Base-by-base conservation (phyloP, 1,140 invertebrate species). In the Ptiloglossa arizonensis region DNA sequence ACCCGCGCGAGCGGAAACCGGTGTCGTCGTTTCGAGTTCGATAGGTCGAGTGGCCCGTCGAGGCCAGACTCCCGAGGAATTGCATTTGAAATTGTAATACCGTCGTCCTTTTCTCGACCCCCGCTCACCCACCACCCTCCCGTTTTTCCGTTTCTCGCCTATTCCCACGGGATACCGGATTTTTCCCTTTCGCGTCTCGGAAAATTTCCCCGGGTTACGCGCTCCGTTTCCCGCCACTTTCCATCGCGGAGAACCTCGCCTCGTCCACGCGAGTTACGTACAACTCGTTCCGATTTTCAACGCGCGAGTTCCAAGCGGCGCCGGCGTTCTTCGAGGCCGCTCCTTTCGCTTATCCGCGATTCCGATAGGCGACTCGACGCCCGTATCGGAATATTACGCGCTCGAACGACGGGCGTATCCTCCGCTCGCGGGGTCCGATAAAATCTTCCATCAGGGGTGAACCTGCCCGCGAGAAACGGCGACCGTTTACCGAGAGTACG, bases 1-100 rank as follows among this genome's bases (percentile, higher is more conserved):
- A 46, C 9, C 35, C 72, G 71, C 56, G 46, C 44, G 62, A 64
- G 35, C 13, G 32, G 9, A 41, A 50, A 77, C 38, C 80, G 82
- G 80, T 86, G 85, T 86, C 80, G 83, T 44, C 57, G 50, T 56
- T 73, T 41, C 71, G 54, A 74, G 68, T 74, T 74, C 79, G 68
- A 76, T 76, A 71, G 57, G 66, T 72, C 74, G 75, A 64, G 41
- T 41, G 71, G 67, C 50, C 64, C 64, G 52, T 57, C 60, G 74
- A 72, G 52, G 62, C 80, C 73, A 41, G 59, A 70, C 75, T 66
- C 68, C 54, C 52, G 79, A 80, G 76, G 74, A 85, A 91, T 91
- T 91, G 85, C 89, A 91, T 91, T 90, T 90, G 87, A 89, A 91
- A 91, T 90, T 89, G 82, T 91, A 89, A 90, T 91, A 81, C 35